Evolutionary conservation across 2,113 vertebrate genomes (phyloP).

Genomic region (Scolopax mira): DNA sequence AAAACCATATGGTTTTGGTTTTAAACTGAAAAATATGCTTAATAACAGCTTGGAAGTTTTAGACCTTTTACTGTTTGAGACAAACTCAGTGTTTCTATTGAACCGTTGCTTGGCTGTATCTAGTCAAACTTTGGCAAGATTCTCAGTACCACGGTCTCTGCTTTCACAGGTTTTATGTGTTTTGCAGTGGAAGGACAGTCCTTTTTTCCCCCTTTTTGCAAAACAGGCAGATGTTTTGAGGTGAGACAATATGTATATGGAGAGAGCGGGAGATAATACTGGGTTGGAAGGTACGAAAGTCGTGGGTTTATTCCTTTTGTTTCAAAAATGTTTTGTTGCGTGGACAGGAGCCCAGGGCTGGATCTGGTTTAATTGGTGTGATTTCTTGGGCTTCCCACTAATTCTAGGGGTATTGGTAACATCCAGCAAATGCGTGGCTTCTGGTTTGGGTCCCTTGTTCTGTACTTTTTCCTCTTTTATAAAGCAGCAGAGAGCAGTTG

Average conservation of each 20-base stretch:
- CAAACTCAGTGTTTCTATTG: background rate
- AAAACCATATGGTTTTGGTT: background rate
- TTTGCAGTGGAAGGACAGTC: background rate
- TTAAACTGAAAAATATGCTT: background rate
- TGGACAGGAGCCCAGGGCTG: background rate
- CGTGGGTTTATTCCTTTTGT: background rate
- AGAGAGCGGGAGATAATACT: background rate
- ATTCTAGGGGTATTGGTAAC: background rate
- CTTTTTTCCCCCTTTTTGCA: background rate
- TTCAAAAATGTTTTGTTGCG: background rate
- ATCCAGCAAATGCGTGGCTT: background rate
- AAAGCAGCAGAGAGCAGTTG: background rate
- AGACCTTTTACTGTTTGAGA: background rate
- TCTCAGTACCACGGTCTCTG: background rate
- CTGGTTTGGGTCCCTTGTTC: background rate
- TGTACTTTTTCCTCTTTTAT: background rate
- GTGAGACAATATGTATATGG: background rate
- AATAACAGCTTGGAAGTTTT: background rate
- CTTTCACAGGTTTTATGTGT: background rate
- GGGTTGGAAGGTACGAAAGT: background rate
- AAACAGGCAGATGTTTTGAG: background rate
- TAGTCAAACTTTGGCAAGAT: background rate
- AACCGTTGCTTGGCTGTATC: constrained; percentile 6
- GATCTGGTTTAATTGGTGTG: background rate
- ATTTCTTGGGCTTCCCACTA: background rate